Evolutionary conservation across 2,113 vertebrate species (phyloP), one percentile per base, ranked within the genome.

Genomic region (Chamaetylas fuelleborni): DNA sequence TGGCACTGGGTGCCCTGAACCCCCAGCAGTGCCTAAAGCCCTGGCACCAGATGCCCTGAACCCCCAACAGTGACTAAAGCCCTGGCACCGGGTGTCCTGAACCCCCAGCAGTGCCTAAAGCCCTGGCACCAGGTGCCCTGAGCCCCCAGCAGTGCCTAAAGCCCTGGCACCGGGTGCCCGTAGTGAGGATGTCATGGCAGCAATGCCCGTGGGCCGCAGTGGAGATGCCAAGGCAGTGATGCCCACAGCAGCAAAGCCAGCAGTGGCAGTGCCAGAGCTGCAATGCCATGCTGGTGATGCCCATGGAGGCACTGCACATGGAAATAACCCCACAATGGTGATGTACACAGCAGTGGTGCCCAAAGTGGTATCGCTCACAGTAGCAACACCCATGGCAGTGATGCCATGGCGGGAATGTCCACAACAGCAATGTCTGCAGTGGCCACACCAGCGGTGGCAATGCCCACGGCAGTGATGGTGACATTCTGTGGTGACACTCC

Each of bases 401-500:
- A 69, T 34, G 53, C 69, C 58, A 20, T 2, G 51, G 40, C 0
- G 2, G 36, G 9, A 16, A 47, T 1, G 3, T 19, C 40, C 33
- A 20, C 7, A 29, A 53, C 9, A 26, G 64, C 14, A 6, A 60
- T 12, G 29, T 57, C 34, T 12, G 33, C 70, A 29, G 50, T 5
- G 14, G 42, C 78, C n/a, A 19, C 0, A 7, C 51, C 77, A 31
- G 28, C 2, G 9, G 56, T 19, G 12, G 40, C 31, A 31, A 79
- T 43, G 71, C 45, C 66, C 42, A 57, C 0, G 3, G 38, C 2
- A 3, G 56, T 14, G 25, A 42, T 43, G 72, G 40, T 42, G 40
- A 42, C 40, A 42, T 42, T 42, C 42, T 48, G 26, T 36, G 33
- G 60, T 45, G 60, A 31, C 19, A 20, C 25, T 66, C 82, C 34